phyloP scores from a whole-genome alignment of 2,888 invertebrate species.

The Drosophila robusta region DNA sequence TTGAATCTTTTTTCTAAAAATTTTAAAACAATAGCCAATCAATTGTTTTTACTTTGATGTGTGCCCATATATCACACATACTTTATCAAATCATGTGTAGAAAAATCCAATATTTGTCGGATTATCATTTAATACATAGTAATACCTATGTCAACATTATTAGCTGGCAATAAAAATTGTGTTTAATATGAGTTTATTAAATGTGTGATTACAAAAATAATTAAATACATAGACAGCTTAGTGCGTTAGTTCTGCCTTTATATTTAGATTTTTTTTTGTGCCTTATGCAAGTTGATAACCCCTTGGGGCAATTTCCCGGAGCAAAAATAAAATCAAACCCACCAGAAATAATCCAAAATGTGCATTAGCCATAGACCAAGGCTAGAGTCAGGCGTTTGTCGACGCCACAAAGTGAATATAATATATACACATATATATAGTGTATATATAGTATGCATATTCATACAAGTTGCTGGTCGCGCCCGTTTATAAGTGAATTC shows the following conservation, averaged over 20 bases:
- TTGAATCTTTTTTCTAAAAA: no score
- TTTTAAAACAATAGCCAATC: no score
- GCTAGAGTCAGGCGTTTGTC: constrained; percentile 21
- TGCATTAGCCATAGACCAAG: constrained; percentile 26
- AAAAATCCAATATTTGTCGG: background rate
- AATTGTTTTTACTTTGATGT: no score
- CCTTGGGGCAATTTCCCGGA: constrained; percentile 7
- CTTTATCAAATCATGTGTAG: no score
- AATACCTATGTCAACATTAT: background rate
- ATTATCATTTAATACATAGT: no score
- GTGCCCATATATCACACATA: no score
- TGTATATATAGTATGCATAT: constrained; percentile 36
- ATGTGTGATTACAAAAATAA: constrained; percentile 6
- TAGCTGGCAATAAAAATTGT: background rate
- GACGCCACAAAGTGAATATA: background rate
- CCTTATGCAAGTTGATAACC: constrained; percentile 16
- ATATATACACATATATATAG: constrained; percentile 1
- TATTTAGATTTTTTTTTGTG: background rate
- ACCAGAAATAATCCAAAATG: constrained; percentile 18
- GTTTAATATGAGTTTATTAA: background rate
- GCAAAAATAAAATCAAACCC: background rate
- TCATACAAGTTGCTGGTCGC: constrained; percentile 26
- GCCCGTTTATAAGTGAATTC: constrained; percentile 44
- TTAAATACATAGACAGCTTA: background rate
- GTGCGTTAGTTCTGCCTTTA: background rate